Conservation (phyloP, 2,888 invertebrate species). For the Drosophila algonquin region DNA sequence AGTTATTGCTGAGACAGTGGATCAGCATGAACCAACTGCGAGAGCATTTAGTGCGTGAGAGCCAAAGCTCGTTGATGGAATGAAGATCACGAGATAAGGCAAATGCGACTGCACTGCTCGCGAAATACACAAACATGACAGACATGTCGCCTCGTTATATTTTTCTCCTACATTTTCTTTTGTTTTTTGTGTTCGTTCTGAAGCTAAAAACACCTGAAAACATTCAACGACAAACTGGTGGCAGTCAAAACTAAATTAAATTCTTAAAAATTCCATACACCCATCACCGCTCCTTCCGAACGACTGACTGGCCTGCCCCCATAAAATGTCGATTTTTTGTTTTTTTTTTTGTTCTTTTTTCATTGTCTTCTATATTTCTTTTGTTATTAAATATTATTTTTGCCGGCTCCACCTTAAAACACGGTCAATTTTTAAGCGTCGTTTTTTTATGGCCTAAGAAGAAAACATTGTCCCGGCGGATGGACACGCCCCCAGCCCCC, state of each 20-base stretch:
- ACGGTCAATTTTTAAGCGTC: slow-evolving; percentile 41
- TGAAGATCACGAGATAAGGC: too few species aligned
- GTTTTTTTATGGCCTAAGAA: slow-evolving; percentile 61
- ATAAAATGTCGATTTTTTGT: slow-evolving; percentile 20
- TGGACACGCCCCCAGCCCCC: not conserved
- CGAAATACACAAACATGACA: too few species aligned
- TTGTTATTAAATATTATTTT: slow-evolving; percentile 74
- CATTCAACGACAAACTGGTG: not conserved
- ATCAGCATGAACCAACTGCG: too few species aligned
- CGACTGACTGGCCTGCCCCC: not conserved
- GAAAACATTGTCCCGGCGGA: slow-evolving; percentile 35
- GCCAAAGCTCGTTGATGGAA: too few species aligned
- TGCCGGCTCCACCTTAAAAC: slow-evolving; percentile 62
- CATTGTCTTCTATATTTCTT: slow-evolving; percentile 70
- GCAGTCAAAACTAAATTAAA: slow-evolving; percentile 21
- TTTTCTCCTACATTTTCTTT: not conserved
- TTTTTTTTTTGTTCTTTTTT: not conserved
- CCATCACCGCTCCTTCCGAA: not conserved
- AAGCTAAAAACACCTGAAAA: not conserved
- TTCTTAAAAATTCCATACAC: slow-evolving; percentile 1
- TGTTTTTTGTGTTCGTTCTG: not conserved
- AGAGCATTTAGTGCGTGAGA: too few species aligned
- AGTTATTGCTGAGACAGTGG: too few species aligned
- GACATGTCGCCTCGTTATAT: too few species aligned
- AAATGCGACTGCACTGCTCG: too few species aligned